Base-by-base conservation (phyloP, 2,113 vertebrate genomes). In the Bolborhynchus lineola region DNA sequence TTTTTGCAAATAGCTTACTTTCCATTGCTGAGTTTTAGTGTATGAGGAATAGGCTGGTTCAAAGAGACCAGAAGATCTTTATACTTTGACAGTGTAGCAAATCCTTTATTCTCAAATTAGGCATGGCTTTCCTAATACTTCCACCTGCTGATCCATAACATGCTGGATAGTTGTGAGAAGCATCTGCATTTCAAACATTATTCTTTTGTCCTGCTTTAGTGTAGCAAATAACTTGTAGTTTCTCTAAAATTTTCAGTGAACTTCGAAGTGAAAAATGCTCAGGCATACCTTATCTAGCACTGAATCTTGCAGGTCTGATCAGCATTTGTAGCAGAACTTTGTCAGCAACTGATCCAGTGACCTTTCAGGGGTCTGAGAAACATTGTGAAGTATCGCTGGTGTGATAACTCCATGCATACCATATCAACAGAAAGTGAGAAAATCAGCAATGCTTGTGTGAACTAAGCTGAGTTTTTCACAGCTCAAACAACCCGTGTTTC, bases 391-490 rank as follows among this genome's bases (percentile, higher is more conserved):
- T 86, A 93, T 79, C 86, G 55, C 44, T 86, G 55, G 83, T 67
- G 88, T 83, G 85, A 93, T 90, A 95, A 90, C 63, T 96, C 55
- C 64, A 46, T 90, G 79, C 82, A 80, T 88, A 92, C 83, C 88
- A 7, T 92, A 88, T 64, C 62, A 88, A 90, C 31, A 91, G 72
- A 86, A 95, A 88, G 95, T 95, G 95, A 94, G 92, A 96, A 96
- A 96, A 90, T 86, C 80, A 91, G 72, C 72, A 92, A 83, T 25
- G 80, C 39, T 93, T 92, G 80, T 86, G 90, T 88, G 95, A 96
- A 88, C 68, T 59, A 90, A 96, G 92, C 72, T 49, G 72, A 90
- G 71, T 86, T 96, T 97, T 96, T 96, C 93, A 92, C 96, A 96
- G 90, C 93, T 96, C 88, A 78, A 94, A 92, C 79, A 95, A 92